These are phyloP conservation scores for Pseudoatta argentina DNA, from an alignment of 1,140 invertebrate genomes.

Conservation along the genomic window DNA sequence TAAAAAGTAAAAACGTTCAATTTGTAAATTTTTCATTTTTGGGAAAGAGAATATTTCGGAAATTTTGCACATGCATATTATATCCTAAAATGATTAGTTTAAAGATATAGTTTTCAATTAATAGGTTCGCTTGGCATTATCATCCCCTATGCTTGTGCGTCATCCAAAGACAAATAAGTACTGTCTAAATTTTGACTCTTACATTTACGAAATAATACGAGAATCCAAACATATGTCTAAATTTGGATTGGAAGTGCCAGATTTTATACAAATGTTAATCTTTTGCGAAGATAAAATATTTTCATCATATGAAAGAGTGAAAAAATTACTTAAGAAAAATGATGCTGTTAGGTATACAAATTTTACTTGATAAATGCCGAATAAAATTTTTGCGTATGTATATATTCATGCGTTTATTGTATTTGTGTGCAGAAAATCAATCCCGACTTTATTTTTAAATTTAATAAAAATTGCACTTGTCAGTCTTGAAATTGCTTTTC, in stretches of 20 bases:
- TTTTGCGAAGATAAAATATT: slow-evolving; percentile 90
- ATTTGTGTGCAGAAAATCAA: slow-evolving; percentile 66
- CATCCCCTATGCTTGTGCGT: slow-evolving; percentile 87
- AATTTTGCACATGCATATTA: slow-evolving; percentile 52
- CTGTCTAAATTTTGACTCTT: slow-evolving; percentile 90
- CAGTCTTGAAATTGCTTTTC: slow-evolving; percentile 90
- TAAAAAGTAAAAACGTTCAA: slow-evolving; percentile 3
- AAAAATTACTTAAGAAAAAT: slow-evolving; percentile 88
- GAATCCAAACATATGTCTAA: slow-evolving; percentile 92
- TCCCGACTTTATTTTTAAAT: slow-evolving; percentile 89
- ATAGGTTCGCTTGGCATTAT: slow-evolving; percentile 88
- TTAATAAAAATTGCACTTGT: slow-evolving; percentile 90
- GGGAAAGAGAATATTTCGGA: background rate
- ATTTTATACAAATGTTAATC: slow-evolving; percentile 89
- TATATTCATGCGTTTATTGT: slow-evolving; percentile 41
- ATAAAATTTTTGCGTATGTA: background rate
- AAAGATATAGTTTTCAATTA: slow-evolving; percentile 28
- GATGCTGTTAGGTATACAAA: slow-evolving; percentile 84
- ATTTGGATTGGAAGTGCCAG: slow-evolving; percentile 88
- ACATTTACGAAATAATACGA: slow-evolving; percentile 90
- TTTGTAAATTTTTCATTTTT: background rate
- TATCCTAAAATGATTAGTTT: slow-evolving; percentile 37
- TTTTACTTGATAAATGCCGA: slow-evolving; percentile 22
- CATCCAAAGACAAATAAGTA: slow-evolving; percentile 88
- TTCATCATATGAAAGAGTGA: slow-evolving; percentile 87